A percentile compares a stretch with the other conserved stretches of the same genome.
These are phyloP conservation scores for Sphenodon punctatus DNA, from an alignment of 2,797 vertebrate species.

Conservation along the genomic window DNA sequence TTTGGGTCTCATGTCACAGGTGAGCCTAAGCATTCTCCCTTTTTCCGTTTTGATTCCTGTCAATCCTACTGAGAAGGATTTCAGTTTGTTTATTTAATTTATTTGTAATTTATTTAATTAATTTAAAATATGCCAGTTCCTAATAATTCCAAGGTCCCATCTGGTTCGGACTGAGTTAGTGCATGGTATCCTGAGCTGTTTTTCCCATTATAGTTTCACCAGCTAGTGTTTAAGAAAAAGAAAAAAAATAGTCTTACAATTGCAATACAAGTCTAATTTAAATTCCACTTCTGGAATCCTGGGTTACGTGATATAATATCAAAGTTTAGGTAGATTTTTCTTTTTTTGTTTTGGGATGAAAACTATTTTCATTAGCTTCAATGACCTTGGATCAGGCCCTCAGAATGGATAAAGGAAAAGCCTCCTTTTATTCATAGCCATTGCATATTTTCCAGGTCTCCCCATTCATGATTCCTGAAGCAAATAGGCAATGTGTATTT, in stretches of 20 bases:
- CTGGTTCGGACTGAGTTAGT: neutral
- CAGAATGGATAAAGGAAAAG: slow-evolving; percentile 23
- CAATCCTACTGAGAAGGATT: neutral
- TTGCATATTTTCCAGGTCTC: slow-evolving; percentile 34
- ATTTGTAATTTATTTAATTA: neutral
- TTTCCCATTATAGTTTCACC: neutral
- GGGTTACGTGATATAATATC: neutral
- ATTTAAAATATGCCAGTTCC: neutral
- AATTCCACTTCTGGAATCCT: neutral
- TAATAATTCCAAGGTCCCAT: neutral
- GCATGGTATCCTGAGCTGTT: neutral
- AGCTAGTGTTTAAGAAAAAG: neutral
- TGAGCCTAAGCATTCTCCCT: slow-evolving; percentile 18
- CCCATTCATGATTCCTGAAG: neutral
- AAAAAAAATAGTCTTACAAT: neutral
- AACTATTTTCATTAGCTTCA: too few species aligned
- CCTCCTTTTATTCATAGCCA: slow-evolving; percentile 17
- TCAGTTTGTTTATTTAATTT: too few species aligned
- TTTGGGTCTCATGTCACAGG: slow-evolving; percentile 26
- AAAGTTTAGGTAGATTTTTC: neutral
- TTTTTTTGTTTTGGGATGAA: too few species aligned
- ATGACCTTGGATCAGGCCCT: neutral
- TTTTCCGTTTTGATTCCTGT: neutral
- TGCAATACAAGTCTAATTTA: neutral
- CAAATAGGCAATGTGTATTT: slow-evolving; percentile 52